These are phyloP conservation scores for Ophion slaviceki DNA, from an alignment of 2,888 invertebrate species.

Conservation along the genomic window DNA sequence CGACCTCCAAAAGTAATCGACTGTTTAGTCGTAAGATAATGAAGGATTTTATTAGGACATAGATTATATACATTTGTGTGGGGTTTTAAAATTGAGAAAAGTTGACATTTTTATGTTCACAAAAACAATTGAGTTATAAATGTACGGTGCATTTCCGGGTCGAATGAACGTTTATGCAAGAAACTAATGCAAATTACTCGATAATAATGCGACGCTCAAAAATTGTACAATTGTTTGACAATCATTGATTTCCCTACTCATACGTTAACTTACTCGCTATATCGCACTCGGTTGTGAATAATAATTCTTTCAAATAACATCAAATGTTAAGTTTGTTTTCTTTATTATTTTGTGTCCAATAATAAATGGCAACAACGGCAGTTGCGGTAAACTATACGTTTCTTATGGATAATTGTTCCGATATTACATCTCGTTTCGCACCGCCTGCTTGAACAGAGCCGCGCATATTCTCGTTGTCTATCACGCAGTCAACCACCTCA, in stretches of 20 bases:
- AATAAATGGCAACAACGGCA: conserved; percentile 3
- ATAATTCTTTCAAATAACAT: conserved; percentile 23
- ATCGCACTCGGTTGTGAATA: conserved; percentile 22
- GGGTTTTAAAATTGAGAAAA: conserved; percentile 20
- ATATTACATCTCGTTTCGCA: conserved; percentile 50
- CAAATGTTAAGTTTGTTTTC: conserved; percentile 7
- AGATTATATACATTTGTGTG: conserved; percentile 24
- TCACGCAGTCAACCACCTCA: conserved; percentile 17
- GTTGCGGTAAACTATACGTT: conserved; percentile 4
- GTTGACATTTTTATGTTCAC: conserved; percentile 22
- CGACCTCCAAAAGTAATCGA: conserved; percentile 8
- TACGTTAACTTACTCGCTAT: conserved; percentile 22
- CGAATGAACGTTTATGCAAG: conserved; percentile 24
- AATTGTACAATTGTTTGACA: conserved; percentile 22
- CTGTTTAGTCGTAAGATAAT: conserved; percentile 13
- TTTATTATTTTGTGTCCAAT: conserved; percentile 26
- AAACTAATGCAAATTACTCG: conserved; percentile 20
- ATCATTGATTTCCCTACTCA: conserved; percentile 19
- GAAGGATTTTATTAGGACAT: conserved; percentile 14
- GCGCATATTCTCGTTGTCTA: conserved; percentile 28
- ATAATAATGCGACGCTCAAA: conserved; percentile 20
- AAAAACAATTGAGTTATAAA: conserved; percentile 24
- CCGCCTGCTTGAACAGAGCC: conserved; percentile 16
- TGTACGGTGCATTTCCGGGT: conserved; percentile 24
- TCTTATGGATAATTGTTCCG: conserved; percentile 33